Conservation (phyloP, 2,888 invertebrate genomes). For the Drosophila falleni region DNA sequence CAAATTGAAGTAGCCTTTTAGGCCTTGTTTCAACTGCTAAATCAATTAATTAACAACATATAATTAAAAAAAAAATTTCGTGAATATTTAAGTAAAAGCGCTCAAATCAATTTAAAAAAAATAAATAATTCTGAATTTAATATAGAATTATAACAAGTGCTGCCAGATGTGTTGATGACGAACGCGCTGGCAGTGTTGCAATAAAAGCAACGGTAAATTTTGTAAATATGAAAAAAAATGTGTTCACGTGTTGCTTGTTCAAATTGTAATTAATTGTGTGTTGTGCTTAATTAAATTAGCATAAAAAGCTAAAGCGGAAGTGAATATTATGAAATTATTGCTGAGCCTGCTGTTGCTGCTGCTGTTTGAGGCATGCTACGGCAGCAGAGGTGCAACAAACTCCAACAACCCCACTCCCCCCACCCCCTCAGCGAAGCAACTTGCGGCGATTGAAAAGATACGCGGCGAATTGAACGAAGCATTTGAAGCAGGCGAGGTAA, state of each 20-base stretch:
- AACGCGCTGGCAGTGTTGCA: slow-evolving; percentile 30
- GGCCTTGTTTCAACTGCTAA: slow-evolving; percentile 3
- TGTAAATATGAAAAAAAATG: slow-evolving; percentile 28
- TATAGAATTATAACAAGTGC: background rate
- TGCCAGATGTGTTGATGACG: slow-evolving; percentile 25
- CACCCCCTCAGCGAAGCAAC: slow-evolving; percentile 18
- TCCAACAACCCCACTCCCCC: background rate
- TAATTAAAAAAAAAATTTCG: too few relatives aligned
- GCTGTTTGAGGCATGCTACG: slow-evolving; percentile 21
- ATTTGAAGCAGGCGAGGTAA: slow-evolving; percentile 62
- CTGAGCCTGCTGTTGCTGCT: slow-evolving; percentile 46
- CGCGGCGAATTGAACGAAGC: slow-evolving; percentile 77
- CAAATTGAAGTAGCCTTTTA: slow-evolving; percentile 24
- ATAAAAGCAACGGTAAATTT: slow-evolving; percentile 53
- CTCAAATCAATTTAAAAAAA: background rate
- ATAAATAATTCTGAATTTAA: background rate
- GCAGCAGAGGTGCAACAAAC: background rate
- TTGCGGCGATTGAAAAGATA: slow-evolving; percentile 73
- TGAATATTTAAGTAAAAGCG: background rate
- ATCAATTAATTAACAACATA: background rate
- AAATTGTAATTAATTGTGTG: slow-evolving; percentile 18
- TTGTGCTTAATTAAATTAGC: background rate
- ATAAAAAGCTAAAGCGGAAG: background rate
- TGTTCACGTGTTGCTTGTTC: slow-evolving; percentile 53
- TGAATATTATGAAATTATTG: slow-evolving; percentile 30